A percentile compares a stretch with the other conserved stretches of the same genome.
These are phyloP conservation scores for Lucilia cuprina DNA, from an alignment of 1,140 invertebrate species.

Conservation along the genomic window DNA sequence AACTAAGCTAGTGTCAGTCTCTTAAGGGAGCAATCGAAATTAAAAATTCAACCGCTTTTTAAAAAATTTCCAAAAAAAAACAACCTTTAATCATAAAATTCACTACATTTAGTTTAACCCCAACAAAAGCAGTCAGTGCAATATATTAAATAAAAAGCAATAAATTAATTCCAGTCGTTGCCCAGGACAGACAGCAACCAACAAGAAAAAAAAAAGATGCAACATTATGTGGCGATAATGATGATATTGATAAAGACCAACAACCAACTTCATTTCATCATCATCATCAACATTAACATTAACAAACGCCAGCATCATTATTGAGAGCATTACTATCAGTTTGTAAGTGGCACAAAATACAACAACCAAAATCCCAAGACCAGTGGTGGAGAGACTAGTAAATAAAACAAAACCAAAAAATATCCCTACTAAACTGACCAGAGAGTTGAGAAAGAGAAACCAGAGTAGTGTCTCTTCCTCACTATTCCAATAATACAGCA, in stretches of 20 bases:
- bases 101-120: neutral
- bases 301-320: neutral
- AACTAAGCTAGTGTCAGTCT: too few species aligned
- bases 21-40: too few species aligned
- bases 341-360: neutral
- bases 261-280: neutral
- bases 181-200: constrained; percentile 32
- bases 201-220: neutral
- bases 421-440: too few species aligned
- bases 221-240: neutral
- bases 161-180: constrained; percentile 39
- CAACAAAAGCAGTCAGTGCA: neutral
- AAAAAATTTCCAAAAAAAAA: too few species aligned
- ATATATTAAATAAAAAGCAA: constrained; percentile 13
- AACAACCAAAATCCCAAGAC: neutral
- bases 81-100: too few species aligned
- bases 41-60: too few species aligned
- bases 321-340: neutral
- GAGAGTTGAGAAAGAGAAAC: too few species aligned
- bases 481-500: neutral
- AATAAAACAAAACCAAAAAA: neutral
- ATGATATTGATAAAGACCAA: neutral
- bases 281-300: neutral
- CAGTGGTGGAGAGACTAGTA: neutral
- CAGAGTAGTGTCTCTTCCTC: neutral